Conservation (phyloP, 2,888 invertebrate genomes). For the Hartigia nigra region DNA sequence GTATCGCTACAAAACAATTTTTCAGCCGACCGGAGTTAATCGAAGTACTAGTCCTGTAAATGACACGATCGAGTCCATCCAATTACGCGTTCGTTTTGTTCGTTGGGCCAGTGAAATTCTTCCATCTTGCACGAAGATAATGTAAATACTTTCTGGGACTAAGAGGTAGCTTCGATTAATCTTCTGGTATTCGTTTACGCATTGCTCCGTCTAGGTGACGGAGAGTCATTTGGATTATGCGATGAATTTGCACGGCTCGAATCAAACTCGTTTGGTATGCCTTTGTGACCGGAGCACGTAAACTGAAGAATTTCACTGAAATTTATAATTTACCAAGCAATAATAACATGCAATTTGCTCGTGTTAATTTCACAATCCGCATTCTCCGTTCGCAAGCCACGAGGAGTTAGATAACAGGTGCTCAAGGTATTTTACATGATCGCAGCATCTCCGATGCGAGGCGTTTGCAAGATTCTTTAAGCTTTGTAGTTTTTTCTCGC, state of each 20-base stretch:
- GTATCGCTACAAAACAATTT: not conserved
- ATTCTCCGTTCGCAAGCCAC: not conserved
- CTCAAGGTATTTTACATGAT: not conserved
- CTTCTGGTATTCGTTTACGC: not conserved
- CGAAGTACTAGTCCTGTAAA: not conserved
- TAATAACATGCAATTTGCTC: not conserved
- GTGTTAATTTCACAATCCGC: not conserved
- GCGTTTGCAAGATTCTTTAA: conserved; percentile 25
- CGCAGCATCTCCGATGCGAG: not conserved
- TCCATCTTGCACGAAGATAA: not conserved
- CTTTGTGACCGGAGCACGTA: not conserved
- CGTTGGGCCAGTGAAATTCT: not conserved
- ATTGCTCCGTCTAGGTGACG: not conserved
- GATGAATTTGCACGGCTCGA: not conserved
- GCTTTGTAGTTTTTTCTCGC: conserved; percentile 25
- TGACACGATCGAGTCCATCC: not conserved
- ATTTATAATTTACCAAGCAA: not conserved
- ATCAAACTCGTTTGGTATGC: not conserved
- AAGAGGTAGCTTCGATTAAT: not conserved
- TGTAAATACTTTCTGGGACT: not conserved
- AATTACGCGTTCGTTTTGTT: not conserved
- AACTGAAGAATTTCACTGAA: not conserved
- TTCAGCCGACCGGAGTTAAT: not conserved
- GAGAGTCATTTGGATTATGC: not conserved
- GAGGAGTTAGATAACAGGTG: not conserved